Conservation (phyloP, 2,113 vertebrate genomes). For the Hippocampus barbouri region DNA sequence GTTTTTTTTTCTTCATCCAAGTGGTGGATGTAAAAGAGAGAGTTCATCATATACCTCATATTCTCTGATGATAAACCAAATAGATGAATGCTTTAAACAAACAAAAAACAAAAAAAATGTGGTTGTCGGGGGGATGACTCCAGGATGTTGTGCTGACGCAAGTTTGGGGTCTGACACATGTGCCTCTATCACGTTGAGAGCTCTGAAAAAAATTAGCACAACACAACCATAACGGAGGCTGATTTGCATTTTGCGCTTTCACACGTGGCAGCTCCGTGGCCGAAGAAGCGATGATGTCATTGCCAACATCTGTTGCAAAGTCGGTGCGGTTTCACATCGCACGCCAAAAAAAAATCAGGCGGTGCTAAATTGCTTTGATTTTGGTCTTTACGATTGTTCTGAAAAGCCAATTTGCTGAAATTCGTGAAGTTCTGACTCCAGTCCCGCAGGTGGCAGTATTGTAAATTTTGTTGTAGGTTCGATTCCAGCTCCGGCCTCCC, state of each 20-base stretch:
- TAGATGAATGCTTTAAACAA: constrained; percentile 75
- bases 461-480: too few relatives aligned
- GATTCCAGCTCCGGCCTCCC: too few relatives aligned
- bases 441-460: too few relatives aligned
- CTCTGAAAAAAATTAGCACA: too few relatives aligned
- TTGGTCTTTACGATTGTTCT: too few relatives aligned
- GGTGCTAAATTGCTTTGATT: background rate
- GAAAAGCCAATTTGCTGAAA: too few relatives aligned
- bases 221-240: background rate
- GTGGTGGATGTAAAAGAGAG: constrained; percentile 76
- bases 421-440: too few relatives aligned
- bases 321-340: too few relatives aligned
- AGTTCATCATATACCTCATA: constrained; percentile 93
- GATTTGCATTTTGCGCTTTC: background rate
- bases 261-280: background rate
- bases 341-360: too few relatives aligned
- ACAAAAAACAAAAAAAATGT: background rate
- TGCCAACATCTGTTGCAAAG: background rate
- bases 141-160: constrained; percentile 23
- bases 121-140: constrained; percentile 6
- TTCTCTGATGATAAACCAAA: constrained; percentile 91
- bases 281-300: background rate
- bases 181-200: background rate
- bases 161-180: constrained; percentile 15
- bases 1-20: constrained; percentile 50